phyloP scores from a whole-genome alignment of 1,140 invertebrate species.

The Lanistes nyassanus region DNA sequence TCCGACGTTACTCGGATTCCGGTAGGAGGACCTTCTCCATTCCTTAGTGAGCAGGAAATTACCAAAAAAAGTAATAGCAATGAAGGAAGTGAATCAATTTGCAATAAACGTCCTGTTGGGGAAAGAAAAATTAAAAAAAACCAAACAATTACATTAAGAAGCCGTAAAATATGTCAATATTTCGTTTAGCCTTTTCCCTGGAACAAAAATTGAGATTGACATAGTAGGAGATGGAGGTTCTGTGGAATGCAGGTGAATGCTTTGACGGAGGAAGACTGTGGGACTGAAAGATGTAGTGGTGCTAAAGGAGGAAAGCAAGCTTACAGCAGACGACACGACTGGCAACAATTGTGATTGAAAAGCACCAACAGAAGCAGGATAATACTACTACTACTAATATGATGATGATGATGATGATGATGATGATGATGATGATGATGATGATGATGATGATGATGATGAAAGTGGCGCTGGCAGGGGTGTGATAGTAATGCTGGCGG shows the following conservation, averaged over 20 bases:
- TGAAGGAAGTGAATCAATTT: too few species aligned
- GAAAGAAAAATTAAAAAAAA: too few species aligned
- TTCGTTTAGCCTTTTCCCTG: background rate
- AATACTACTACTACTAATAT: background rate
- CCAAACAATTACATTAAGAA: too few species aligned
- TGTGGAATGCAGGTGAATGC: background rate
- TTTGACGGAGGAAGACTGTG: background rate
- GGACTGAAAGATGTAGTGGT: background rate
- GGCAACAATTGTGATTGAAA: background rate
- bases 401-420: conserved; percentile 16
- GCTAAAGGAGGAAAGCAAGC: background rate
- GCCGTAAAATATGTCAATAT: background rate
- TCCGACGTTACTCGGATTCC: conserved; percentile 60
- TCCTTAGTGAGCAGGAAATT: too few species aligned
- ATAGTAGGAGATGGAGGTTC: background rate
- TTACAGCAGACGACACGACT: too few species aligned
- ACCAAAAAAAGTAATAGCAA: too few species aligned
- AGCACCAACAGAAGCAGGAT: conserved; percentile 5
- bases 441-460: conserved; percentile 3
- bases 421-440: conserved; percentile 5
- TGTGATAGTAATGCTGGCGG: background rate
- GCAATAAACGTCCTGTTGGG: too few species aligned
- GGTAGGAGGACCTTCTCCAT: too few species aligned
- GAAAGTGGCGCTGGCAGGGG: background rate
- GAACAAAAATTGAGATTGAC: background rate